phyloP scores from a whole-genome alignment of 2,113 vertebrate species.

The Caloenas nicobarica region DNA sequence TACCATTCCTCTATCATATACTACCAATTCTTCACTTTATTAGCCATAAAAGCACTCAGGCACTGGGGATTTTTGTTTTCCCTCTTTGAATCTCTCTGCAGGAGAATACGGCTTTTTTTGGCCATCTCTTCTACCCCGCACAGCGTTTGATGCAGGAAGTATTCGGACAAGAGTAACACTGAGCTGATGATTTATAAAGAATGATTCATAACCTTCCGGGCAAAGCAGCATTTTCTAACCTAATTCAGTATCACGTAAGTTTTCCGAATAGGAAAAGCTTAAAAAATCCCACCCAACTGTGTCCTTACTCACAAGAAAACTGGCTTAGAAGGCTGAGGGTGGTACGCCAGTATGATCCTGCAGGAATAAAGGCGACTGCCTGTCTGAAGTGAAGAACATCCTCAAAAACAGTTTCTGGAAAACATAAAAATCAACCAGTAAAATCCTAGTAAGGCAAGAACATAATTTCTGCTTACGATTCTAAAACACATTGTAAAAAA shows the following conservation, averaged over 20 bases:
- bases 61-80: background rate
- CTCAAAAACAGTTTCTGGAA: background rate
- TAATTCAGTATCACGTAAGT: background rate
- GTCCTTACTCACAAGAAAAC: background rate
- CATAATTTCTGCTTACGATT: background rate
- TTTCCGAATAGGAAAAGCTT: background rate
- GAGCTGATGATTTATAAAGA: background rate
- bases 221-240: background rate
- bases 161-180: background rate
- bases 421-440: background rate
- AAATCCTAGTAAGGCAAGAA: background rate
- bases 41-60: background rate
- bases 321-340: background rate
- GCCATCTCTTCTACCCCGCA: background rate
- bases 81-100: background rate
- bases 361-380: background rate
- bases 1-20: rapidly evolving
- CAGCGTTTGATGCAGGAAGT: background rate
- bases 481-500: background rate
- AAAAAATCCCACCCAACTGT: background rate
- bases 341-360: rapidly evolving
- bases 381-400: background rate
- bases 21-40: background rate
- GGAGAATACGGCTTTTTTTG: rapidly evolving
- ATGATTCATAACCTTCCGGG: background rate